phyloP scores from a whole-genome alignment of 2,113 vertebrate genomes.

The Oenanthe melanoleuca region DNA sequence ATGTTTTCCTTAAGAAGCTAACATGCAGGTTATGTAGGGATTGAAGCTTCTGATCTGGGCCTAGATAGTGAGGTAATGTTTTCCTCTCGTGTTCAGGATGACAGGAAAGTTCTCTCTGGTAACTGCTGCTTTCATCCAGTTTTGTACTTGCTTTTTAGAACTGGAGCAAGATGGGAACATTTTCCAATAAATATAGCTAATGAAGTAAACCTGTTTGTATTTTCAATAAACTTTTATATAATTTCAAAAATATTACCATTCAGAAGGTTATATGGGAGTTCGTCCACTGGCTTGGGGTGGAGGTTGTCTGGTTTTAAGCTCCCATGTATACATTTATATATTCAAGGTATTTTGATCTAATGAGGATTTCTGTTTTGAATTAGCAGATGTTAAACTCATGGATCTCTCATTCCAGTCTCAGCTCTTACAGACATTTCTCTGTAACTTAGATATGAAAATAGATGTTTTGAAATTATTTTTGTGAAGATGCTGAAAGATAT shows the following conservation, averaged over 20 bases:
- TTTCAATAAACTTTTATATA: background rate
- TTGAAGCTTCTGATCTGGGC: background rate
- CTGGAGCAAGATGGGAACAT: background rate
- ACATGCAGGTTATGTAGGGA: background rate
- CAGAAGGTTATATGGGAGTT: background rate
- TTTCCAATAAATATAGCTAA: background rate
- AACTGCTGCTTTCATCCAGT: background rate
- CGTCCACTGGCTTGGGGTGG: background rate
- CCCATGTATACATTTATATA: background rate
- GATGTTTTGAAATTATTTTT: slow-evolving; percentile 19
- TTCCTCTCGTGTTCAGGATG: background rate
- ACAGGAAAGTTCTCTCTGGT: background rate
- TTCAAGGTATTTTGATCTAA: background rate
- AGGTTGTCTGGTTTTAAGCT: background rate
- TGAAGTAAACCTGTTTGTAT: background rate
- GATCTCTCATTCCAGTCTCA: background rate
- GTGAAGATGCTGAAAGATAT: background rate
- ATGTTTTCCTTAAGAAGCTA: background rate
- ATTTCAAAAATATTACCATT: background rate
- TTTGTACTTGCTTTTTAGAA: background rate
- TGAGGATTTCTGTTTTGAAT: background rate
- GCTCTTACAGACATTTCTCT: background rate
- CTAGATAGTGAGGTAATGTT: background rate
- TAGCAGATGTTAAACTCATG: background rate
- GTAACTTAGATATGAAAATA: background rate